A percentile compares a stretch with the other conserved stretches of the same genome.
Evolutionary conservation across 2,888 invertebrate species (phyloP).

Genomic region (Melieria crassipennis): DNA sequence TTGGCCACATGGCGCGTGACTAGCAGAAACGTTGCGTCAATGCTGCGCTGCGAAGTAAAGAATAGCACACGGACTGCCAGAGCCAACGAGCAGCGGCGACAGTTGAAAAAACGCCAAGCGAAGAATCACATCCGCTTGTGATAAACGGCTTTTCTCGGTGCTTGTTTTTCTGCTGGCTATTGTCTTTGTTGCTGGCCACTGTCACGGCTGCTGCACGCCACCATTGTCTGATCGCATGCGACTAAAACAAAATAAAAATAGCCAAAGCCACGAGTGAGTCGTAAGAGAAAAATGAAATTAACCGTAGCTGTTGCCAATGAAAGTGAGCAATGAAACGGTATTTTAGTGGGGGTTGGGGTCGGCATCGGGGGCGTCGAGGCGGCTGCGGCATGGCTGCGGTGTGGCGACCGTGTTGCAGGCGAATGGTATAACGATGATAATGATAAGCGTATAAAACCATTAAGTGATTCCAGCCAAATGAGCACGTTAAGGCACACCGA

Average conservation of each 20-base stretch:
- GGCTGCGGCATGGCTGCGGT: too few relatives aligned
- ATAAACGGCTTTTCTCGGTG: conserved; percentile 35
- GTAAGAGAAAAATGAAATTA: conserved; percentile 21
- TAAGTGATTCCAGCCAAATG: conserved; percentile 63
- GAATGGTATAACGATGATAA: conserved; percentile 42
- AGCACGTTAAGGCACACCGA: conserved; percentile 49
- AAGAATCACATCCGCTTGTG: conserved; percentile 35
- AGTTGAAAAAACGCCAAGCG: background rate
- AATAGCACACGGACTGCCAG: conserved; percentile 44
- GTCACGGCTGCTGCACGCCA: background rate
- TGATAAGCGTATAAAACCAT: conserved; percentile 62
- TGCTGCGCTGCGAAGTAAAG: conserved; percentile 47
- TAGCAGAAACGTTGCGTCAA: conserved; percentile 43
- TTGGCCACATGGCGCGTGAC: conserved; percentile 16
- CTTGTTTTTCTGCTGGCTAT: conserved; percentile 12
- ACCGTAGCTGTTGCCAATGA: background rate
- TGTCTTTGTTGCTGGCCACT: background rate
- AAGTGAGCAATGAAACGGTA: conserved; percentile 1
- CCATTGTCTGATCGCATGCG: too few relatives aligned
- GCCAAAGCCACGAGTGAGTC: conserved; percentile 1
- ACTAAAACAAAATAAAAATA: too few relatives aligned
- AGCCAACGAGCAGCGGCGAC: conserved; percentile 5
- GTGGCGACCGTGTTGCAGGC: too few relatives aligned
- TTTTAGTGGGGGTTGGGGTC: background rate
- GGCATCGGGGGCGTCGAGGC: background rate